A percentile compares a stretch with the other conserved stretches of the same genome.
Conservation (phyloP, 2,113 vertebrate species). For the Lasiurus cinereus region DNA sequence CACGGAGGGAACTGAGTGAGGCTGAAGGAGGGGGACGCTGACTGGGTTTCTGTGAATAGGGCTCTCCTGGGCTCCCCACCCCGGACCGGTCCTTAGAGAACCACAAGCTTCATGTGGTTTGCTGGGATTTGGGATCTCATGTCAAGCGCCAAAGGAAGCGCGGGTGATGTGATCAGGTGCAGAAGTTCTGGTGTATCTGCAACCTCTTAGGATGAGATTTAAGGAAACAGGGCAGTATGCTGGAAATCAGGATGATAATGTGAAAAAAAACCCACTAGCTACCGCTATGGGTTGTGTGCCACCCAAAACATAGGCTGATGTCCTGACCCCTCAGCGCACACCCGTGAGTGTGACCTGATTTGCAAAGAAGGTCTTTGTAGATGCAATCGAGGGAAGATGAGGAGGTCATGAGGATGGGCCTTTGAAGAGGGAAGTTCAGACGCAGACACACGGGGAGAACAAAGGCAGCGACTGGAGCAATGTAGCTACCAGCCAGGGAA, state of each 20-base stretch:
- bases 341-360: background rate
- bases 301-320: background rate
- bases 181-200: background rate
- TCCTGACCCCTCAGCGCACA: background rate
- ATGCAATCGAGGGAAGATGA: background rate
- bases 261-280: background rate
- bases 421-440: background rate
- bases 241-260: background rate
- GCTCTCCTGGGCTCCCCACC: background rate
- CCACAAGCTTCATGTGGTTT: too few relatives aligned
- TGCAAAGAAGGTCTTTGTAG: background rate
- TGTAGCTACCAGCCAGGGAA: too few relatives aligned
- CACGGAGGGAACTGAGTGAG: background rate
- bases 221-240: background rate
- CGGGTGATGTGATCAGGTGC: background rate
- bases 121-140: background rate
- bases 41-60: background rate
- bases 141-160: slow-evolving; percentile 11
- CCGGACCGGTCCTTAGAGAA: background rate
- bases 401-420: background rate
- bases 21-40: background rate
- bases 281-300: background rate
- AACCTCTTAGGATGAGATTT: background rate
- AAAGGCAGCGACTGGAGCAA: background rate
- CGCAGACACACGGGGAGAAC: background rate